A percentile compares a stretch with the other conserved stretches of the same genome.
Evolutionary conservation across 2,113 vertebrate species (phyloP).

Genomic region (Platysteira castanea): DNA sequence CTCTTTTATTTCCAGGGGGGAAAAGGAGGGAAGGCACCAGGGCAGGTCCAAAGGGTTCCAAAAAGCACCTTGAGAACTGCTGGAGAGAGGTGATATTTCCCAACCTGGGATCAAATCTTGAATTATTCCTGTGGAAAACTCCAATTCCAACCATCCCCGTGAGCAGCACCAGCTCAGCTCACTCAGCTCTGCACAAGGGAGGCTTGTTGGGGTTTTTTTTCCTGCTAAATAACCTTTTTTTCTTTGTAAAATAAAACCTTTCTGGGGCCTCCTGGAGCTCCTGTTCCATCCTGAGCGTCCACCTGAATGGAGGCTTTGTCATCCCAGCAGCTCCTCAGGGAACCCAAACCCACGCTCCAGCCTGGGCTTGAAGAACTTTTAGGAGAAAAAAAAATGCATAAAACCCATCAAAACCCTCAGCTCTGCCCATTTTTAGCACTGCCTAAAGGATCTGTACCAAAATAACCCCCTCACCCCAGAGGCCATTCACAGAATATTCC

Average conservation of each 20-base stretch:
- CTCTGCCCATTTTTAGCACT: neutral
- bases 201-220: neutral
- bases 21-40: neutral
- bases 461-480: accelerated
- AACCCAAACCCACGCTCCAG: neutral
- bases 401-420: neutral
- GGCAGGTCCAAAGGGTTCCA: neutral
- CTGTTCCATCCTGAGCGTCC: neutral
- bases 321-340: neutral
- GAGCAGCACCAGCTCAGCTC: neutral
- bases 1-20: accelerated
- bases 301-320: conserved; percentile 37
- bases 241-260: neutral
- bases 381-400: accelerated
- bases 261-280: neutral
- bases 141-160: neutral
- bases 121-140: accelerated
- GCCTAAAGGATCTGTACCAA: neutral
- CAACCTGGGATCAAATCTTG: neutral
- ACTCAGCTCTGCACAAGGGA: neutral
- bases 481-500: neutral
- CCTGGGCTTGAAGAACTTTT: neutral
- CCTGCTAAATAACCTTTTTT: neutral
- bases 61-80: accelerated
- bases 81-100: neutral